Conservation (phyloP, 2,113 vertebrate genomes). For the Campylomormyrus tamandua region DNA sequence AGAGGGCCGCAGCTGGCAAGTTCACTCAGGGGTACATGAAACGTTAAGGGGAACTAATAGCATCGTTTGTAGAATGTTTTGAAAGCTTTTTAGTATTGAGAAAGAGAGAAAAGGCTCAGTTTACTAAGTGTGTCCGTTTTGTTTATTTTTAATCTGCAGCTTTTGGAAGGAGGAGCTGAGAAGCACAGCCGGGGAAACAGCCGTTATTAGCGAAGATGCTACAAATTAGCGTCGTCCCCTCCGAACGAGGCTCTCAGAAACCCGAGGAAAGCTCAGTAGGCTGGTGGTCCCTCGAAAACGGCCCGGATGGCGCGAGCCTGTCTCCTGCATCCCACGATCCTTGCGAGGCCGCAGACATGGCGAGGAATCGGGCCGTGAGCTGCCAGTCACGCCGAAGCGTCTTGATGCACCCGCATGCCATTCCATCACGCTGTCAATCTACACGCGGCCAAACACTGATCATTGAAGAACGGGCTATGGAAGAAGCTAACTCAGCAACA, state of each 20-base stretch:
- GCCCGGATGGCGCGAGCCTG: neutral
- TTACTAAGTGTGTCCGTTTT: neutral
- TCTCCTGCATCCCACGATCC: neutral
- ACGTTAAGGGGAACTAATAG: neutral
- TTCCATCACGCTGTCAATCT: neutral
- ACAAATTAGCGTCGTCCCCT: neutral
- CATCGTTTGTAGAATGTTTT: neutral
- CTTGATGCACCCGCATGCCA: neutral
- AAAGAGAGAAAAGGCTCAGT: neutral
- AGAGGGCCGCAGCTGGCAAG: neutral
- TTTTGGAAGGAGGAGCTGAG: neutral
- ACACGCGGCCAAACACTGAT: neutral
- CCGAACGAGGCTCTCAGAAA: neutral
- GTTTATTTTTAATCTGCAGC: neutral
- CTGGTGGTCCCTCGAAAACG: neutral
- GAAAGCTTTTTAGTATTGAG: neutral
- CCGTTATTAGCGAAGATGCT: neutral
- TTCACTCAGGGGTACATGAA: neutral
- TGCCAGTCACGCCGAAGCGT: neutral
- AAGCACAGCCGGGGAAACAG: neutral
- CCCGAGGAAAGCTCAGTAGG: neutral
- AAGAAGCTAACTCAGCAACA: neutral
- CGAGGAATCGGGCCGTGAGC: neutral
- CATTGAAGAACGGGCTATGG: neutral
- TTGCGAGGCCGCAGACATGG: slow-evolving; percentile 6